phyloP scores from a whole-genome alignment of 2,113 vertebrate species.

The Symphodus melops region DNA sequence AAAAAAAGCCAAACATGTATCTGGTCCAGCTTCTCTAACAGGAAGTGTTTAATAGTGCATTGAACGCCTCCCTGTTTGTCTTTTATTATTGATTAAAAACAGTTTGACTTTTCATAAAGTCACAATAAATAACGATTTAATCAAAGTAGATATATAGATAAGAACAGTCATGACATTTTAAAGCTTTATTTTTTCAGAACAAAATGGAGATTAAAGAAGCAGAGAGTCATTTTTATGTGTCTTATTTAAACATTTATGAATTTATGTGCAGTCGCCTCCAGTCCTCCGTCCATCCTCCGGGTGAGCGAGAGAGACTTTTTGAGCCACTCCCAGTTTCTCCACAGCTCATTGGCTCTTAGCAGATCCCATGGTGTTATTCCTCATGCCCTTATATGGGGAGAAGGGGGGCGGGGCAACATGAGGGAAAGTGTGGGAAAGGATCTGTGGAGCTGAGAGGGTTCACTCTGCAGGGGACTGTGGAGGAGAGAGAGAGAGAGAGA shows the following conservation, averaged over 20 bases:
- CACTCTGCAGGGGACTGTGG: conserved; percentile 70
- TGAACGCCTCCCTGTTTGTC: too few species aligned
- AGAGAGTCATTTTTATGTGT: background rate
- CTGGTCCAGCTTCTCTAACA: too few species aligned
- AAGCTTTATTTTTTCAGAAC: too few species aligned
- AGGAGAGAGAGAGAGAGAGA: conserved; percentile 40
- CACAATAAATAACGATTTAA: too few species aligned
- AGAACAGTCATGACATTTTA: too few species aligned
- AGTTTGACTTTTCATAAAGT: too few species aligned
- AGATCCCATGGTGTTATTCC: conserved; percentile 87
- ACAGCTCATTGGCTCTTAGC: conserved; percentile 79
- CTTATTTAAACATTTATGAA: background rate
- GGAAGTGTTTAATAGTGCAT: too few species aligned
- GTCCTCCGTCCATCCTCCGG: conserved; percentile 27
- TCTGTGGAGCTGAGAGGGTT: conserved; percentile 33
- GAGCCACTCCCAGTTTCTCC: conserved; percentile 50
- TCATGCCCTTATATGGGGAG: conserved; percentile 82
- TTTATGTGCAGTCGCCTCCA: background rate
- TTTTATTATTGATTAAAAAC: too few species aligned
- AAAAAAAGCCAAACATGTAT: too few species aligned
- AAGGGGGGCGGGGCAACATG: conserved; percentile 69
- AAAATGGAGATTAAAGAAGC: too few species aligned
- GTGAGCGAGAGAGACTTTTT: conserved; percentile 23
- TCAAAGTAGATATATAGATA: too few species aligned
- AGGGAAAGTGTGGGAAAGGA: conserved; percentile 35